phyloP scores from a whole-genome alignment of 2,797 vertebrate species.

The Tympanoctomys barrerae region DNA sequence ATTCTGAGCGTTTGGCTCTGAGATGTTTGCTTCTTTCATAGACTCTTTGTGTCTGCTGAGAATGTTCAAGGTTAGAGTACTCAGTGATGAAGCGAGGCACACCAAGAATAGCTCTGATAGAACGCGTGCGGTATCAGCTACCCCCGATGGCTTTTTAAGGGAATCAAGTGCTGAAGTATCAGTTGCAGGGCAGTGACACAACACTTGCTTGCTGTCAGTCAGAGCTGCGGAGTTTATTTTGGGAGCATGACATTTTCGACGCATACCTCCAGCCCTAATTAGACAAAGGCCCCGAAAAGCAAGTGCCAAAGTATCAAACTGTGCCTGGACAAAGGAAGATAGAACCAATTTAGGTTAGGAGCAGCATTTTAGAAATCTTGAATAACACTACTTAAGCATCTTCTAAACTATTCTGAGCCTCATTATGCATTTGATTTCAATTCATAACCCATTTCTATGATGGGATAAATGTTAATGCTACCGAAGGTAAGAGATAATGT shows the following conservation, averaged over 20 bases:
- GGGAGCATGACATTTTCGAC: slow-evolving; percentile 93
- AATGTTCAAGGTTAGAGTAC: slow-evolving; percentile 91
- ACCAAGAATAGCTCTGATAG: slow-evolving; percentile 97
- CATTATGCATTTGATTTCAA: slow-evolving; percentile 71
- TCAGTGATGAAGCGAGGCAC: slow-evolving; percentile 89
- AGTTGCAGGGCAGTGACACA: slow-evolving; percentile 92
- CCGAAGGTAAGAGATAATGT: slow-evolving; percentile 43
- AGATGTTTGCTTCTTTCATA: slow-evolving; percentile 80
- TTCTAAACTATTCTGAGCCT: slow-evolving; percentile 65
- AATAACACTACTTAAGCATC: slow-evolving; percentile 54
- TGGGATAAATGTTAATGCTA: slow-evolving; percentile 32
- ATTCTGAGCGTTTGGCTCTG: slow-evolving; percentile 55
- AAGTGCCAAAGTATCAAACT: slow-evolving; percentile 71
- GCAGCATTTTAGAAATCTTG: slow-evolving; percentile 47
- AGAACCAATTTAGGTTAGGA: slow-evolving; percentile 19
- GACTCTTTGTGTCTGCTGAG: slow-evolving; percentile 74
- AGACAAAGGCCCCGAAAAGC: slow-evolving; percentile 86
- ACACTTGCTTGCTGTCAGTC: slow-evolving; percentile 97
- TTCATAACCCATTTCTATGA: slow-evolving; percentile 48
- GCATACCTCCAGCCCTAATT: slow-evolving; percentile 86
- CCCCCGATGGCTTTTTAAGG: slow-evolving; percentile 98
- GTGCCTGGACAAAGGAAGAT: slow-evolving; percentile 59
- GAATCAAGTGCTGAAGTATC: slow-evolving; percentile 95
- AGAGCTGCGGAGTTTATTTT: slow-evolving; percentile 92
- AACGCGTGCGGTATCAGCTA: slow-evolving; percentile 91